These are phyloP conservation scores for Piliocolobus tephrosceles DNA, from an alignment of 2,113 vertebrate genomes.

Conservation along the genomic window DNA sequence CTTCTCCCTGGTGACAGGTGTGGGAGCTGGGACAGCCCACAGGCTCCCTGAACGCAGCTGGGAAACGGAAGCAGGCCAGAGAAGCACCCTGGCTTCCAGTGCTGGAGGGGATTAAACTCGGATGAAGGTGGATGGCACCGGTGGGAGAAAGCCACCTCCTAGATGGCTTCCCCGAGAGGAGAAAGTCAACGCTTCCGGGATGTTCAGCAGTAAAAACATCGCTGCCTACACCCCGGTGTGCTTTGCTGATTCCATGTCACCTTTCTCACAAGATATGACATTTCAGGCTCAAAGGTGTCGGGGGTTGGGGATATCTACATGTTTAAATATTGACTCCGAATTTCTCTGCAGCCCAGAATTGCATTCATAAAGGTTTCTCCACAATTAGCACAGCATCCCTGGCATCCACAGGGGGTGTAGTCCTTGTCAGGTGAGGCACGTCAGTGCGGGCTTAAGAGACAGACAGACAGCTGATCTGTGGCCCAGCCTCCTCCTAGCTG, in stretches of 20 bases:
- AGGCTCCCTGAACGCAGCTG: neutral
- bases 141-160: neutral
- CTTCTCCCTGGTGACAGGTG: neutral
- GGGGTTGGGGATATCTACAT: neutral
- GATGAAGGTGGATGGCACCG: neutral
- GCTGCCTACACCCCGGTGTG: neutral
- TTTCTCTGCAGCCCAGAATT: neutral
- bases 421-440: neutral
- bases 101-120: accelerated
- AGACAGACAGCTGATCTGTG: accelerated
- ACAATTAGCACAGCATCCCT: neutral
- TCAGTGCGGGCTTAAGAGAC: accelerated
- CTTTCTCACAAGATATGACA: neutral
- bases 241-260: neutral
- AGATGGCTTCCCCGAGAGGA: accelerated
- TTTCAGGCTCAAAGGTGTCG: neutral
- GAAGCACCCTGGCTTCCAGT: neutral
- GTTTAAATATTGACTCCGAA: constrained; percentile 23
- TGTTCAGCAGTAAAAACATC: neutral
- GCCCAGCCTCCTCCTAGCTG: accelerated
- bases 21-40: neutral
- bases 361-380: neutral
- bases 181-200: too few relatives aligned
- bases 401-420: accelerated
- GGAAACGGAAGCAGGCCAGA: neutral